Evolutionary conservation across 2,888 invertebrate genomes (phyloP).

Genomic region (Apotomis capreana): DNA sequence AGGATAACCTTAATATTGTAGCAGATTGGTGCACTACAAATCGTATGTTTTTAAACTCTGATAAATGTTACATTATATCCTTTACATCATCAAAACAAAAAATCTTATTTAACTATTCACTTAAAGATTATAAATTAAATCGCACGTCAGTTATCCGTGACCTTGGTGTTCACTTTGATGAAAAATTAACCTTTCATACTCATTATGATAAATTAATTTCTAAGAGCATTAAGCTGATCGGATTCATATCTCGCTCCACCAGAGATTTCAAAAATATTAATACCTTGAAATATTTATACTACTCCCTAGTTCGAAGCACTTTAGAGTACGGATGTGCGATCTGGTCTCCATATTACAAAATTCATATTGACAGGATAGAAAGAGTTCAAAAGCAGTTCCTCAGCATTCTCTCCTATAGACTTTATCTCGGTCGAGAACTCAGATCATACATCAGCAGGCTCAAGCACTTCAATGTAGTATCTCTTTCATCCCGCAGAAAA

Average conservation of each 20-base stretch:
- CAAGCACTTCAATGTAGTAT: not conserved
- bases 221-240: not conserved
- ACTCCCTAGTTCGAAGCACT: not conserved
- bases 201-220: constrained; percentile 3
- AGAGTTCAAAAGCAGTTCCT: no score
- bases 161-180: constrained; percentile 2
- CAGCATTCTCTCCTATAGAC: not conserved
- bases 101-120: not conserved
- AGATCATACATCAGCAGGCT: constrained; percentile 1
- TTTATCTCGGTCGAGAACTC: not conserved
- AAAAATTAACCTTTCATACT: not conserved
- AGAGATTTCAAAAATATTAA: not conserved
- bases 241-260: not conserved
- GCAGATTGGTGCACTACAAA: constrained; percentile 9
- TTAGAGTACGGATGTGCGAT: not conserved
- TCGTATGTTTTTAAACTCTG: not conserved
- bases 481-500: not conserved
- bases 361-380: not conserved
- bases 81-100: not conserved
- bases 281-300: not conserved
- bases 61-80: not conserved
- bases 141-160: not conserved
- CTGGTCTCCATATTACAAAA: not conserved
- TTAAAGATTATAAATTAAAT: not conserved
- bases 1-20: not conserved